phyloP scores from a whole-genome alignment of 2,888 invertebrate genomes.

The Desoria tigrina region DNA sequence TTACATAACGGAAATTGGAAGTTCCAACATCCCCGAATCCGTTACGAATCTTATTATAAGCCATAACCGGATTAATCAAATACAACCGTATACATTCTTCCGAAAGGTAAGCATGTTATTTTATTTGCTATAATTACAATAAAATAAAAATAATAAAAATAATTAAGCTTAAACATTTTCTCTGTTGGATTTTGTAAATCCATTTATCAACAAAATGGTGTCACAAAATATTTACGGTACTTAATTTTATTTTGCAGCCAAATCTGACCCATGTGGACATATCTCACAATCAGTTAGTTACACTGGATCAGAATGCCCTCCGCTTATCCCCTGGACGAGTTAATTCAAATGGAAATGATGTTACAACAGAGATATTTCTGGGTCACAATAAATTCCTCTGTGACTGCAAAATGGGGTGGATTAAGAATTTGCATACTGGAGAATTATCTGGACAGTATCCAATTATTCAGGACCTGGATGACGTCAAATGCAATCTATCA shows the following conservation, averaged over 20 bases:
- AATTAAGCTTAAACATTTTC: no score
- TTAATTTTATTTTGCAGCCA: slow-evolving; percentile 57
- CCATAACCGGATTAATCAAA: slow-evolving; percentile 77
- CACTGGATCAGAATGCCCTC: slow-evolving; percentile 58
- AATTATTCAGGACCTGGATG: slow-evolving; percentile 76
- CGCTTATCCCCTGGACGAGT: slow-evolving; percentile 52
- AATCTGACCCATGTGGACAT: slow-evolving; percentile 79
- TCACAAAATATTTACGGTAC: no score
- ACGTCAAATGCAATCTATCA: slow-evolving; percentile 76
- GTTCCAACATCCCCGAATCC: slow-evolving; percentile 79
- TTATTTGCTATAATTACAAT: no score
- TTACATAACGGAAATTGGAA: slow-evolving; percentile 76
- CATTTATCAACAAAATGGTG: no score
- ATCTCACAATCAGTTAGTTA: slow-evolving; percentile 75
- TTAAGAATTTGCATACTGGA: slow-evolving; percentile 73
- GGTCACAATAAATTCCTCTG: slow-evolving; percentile 84
- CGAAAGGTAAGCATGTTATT: slow-evolving; percentile 68
- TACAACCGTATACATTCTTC: slow-evolving; percentile 83
- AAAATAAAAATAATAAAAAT: no score
- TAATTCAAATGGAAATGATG: slow-evolving; percentile 17
- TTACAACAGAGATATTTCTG: slow-evolving; percentile 73
- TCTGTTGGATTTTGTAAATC: no score
- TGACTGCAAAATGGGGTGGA: slow-evolving; percentile 89
- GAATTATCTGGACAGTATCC: slow-evolving; percentile 77
- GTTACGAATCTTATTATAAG: slow-evolving; percentile 76